Percentiles rank a stretch among this genome's conserved stretches.
Evolutionary conservation across 2,888 invertebrate genomes (phyloP).

Genomic region (Falcaria lacertinaria): DNA sequence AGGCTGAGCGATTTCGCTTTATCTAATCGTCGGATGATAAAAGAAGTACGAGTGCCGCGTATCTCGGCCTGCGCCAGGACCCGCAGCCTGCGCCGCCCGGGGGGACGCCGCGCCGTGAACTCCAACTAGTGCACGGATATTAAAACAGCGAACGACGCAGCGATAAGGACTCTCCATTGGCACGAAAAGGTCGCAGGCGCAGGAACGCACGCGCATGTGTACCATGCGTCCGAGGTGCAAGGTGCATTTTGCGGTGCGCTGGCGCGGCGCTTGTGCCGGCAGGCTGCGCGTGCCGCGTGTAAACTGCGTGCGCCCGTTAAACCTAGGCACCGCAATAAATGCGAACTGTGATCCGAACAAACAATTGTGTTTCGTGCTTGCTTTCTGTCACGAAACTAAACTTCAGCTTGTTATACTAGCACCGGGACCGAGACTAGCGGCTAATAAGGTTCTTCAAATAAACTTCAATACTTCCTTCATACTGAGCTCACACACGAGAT

Average conservation of each 20-base stretch:
- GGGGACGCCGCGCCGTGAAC: conserved; percentile 15
- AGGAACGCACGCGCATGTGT: background rate
- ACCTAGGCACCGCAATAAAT: conserved; percentile 27
- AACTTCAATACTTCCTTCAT: no score
- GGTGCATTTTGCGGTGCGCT: conserved; percentile 1
- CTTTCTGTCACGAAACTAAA: background rate
- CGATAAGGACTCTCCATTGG: conserved; percentile 26
- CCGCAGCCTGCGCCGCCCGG: conserved; percentile 8
- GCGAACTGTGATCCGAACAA: conserved; percentile 33
- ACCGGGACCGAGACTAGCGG: background rate
- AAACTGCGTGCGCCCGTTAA: conserved; percentile 12
- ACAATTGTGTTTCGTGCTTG: conserved; percentile 27
- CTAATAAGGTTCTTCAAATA: background rate
- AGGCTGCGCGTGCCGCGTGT: background rate
- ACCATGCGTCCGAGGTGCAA: background rate
- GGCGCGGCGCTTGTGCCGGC: background rate
- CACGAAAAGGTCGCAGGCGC: background rate
- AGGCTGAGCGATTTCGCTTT: conserved; percentile 49
- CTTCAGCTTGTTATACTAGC: background rate
- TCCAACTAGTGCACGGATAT: conserved; percentile 31
- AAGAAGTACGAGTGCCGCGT: conserved; percentile 33
- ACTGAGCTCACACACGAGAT: no score
- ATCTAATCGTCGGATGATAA: conserved; percentile 68
- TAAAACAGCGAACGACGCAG: conserved; percentile 33
- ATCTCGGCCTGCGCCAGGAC: conserved; percentile 23